Conservation (phyloP, 2,888 invertebrate species). For the Brachylomia viminalis region DNA sequence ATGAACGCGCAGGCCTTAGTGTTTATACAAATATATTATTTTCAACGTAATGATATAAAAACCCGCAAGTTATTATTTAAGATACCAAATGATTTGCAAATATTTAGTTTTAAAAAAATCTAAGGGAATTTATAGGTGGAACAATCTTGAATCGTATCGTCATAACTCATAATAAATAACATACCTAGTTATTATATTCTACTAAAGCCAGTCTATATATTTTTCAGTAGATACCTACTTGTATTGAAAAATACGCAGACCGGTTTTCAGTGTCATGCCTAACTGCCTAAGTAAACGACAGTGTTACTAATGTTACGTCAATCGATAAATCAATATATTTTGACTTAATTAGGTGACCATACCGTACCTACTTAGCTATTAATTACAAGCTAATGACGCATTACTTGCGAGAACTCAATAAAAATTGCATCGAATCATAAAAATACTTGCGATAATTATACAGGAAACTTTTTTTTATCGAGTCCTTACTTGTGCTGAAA, state of each 20-base stretch:
- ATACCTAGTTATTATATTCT: no score
- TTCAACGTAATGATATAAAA: no score
- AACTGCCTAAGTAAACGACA: conserved; percentile 6
- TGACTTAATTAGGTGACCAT: conserved; percentile 27
- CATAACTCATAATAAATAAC: no score
- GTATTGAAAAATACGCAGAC: background rate
- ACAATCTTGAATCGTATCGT: no score
- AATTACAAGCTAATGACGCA: conserved; percentile 32
- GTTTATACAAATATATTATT: no score
- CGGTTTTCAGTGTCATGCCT: conserved; percentile 22
- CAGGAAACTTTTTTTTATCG: conserved; percentile 63
- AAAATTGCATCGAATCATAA: conserved; percentile 30
- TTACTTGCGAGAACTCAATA: conserved; percentile 10
- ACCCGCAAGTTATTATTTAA: no score
- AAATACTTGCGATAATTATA: conserved; percentile 41
- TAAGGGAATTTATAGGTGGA: background rate
- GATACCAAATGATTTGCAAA: no score
- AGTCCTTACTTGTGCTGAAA: conserved; percentile 61
- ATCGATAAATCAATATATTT: conserved; percentile 18
- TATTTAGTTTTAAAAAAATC: no score
- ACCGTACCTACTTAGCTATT: background rate
- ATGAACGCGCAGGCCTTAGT: no score
- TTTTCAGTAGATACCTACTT: background rate
- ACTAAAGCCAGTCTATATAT: background rate
- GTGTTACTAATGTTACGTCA: conserved; percentile 25